Base-by-base conservation (phyloP, 2,113 vertebrate species). In the Mugil cephalus region DNA sequence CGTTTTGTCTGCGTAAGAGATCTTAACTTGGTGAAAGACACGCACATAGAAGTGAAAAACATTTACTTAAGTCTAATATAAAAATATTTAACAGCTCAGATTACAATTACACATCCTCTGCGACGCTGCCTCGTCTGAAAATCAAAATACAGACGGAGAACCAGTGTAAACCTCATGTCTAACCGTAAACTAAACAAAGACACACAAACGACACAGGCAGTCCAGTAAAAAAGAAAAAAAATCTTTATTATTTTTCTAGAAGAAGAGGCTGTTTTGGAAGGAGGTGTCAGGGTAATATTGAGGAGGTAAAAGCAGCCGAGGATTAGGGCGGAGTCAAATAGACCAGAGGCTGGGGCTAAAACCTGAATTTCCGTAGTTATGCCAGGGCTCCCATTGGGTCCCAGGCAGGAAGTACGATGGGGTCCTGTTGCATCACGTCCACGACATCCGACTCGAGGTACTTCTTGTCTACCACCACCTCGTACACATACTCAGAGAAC, bases 351-450 rank as follows among this genome's bases (percentile, higher is more conserved):
- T 69, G 53, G 63, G 85, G 72, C 61, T 71, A 65, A 77, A 79
- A 83, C 60, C 69, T 62, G 66, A 69, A 55, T 79, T 82, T 78
- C 69, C 50, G 21, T 53, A 45, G 87, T 89, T 96, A 94, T 19
- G 98, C 98, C 77, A 99, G 83, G 24, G 97, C 92, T 69, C 98
- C 98, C 98, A 99, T 99, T 24, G 98, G 98, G 85, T 99, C 98
- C 98, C 98, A 99, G 14, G 98, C 98, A 8, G 97, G 98, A 88
- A 99, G 93, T 66, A 96, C 87, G 3, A 95, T 62, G 0, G 97
- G 95, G 1, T 98, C 95, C 89, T 98, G 95, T 65, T 96, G 87
- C 88, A 98, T 92, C 80, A 99, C 96, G 0, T 95, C 95, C 79
- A 97, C 73, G 86, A 98, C 83, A 0, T 98, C 96, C 34, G 92